phyloP scores from a whole-genome alignment of 2,797 vertebrate species.

The Brachyalestes nurse region DNA sequence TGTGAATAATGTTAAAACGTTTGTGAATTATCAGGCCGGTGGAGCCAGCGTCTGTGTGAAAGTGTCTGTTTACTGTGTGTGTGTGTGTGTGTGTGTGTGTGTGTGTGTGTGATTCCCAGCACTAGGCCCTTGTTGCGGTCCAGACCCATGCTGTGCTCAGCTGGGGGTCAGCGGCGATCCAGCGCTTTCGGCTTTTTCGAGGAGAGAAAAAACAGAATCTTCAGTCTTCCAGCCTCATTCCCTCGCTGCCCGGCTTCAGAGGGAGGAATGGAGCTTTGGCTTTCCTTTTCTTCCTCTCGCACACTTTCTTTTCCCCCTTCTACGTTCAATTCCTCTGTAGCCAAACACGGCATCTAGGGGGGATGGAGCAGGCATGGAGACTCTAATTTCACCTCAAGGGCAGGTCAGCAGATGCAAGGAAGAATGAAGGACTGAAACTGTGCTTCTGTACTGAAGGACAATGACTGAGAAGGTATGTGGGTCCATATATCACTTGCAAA shows the following conservation, averaged over 20 bases:
- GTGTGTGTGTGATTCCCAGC: constrained; percentile 38
- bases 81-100: neutral
- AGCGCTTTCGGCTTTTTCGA: constrained; percentile 41
- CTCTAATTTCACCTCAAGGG: neutral
- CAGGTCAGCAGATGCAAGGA: neutral
- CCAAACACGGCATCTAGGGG: neutral
- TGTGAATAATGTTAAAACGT: neutral
- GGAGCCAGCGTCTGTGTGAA: neutral
- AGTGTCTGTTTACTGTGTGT: no score
- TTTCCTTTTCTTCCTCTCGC: neutral
- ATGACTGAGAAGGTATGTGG: neutral
- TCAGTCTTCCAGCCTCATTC: constrained; percentile 39
- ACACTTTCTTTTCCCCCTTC: neutral
- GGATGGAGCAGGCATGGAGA: constrained; percentile 1
- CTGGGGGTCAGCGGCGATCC: constrained; percentile 53
- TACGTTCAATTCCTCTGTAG: constrained; percentile 12
- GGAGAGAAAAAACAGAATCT: constrained; percentile 48
- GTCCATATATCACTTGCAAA: neutral
- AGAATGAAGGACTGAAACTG: neutral
- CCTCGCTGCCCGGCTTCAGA: constrained; percentile 36
- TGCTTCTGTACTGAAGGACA: constrained; percentile 2
- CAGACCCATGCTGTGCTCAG: constrained; percentile 57
- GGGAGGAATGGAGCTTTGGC: constrained; percentile 14
- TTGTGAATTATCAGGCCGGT: neutral
- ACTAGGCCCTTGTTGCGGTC: constrained; percentile 50